Conservation (phyloP, 2,797 vertebrate genomes). For the Decapterus maruadsi region DNA sequence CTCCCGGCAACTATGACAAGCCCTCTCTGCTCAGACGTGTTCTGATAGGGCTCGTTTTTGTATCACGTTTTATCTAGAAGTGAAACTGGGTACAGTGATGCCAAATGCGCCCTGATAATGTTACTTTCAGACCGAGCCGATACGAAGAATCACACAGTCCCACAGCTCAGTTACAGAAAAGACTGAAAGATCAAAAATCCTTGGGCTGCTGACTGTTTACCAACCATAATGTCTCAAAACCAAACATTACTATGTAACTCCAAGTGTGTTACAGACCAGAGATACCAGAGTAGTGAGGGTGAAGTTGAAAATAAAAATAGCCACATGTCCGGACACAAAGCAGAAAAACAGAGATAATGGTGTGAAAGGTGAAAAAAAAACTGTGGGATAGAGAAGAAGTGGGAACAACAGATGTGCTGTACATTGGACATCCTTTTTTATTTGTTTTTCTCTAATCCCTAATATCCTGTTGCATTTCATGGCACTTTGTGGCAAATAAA, state of each 20-base stretch:
- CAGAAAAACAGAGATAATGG: background rate
- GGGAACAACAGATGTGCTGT: too few relatives aligned
- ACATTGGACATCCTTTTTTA: too few relatives aligned
- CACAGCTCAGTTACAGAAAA: background rate
- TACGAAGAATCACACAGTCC: background rate
- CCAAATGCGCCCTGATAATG: constrained; percentile 30
- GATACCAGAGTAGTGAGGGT: background rate
- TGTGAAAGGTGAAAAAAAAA: too few relatives aligned
- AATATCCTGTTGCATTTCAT: too few relatives aligned
- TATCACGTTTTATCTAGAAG: constrained; percentile 19
- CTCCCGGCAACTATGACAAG: constrained; percentile 39
- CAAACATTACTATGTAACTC: background rate
- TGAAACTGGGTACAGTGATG: constrained; percentile 8
- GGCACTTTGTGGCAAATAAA: too few relatives aligned
- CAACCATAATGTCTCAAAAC: constrained; percentile 17
- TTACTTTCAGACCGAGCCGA: constrained; percentile 3
- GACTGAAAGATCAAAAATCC: constrained; percentile 7
- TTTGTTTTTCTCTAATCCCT: too few relatives aligned
- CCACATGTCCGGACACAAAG: background rate
- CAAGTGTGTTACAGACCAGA: background rate
- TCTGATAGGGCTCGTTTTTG: constrained; percentile 8
- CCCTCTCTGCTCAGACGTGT: background rate
- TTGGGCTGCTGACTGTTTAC: constrained; percentile 28
- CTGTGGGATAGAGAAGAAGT: too few relatives aligned
- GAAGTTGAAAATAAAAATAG: background rate